Conservation (phyloP, 1,140 invertebrate species). For the Venturia canescens region DNA sequence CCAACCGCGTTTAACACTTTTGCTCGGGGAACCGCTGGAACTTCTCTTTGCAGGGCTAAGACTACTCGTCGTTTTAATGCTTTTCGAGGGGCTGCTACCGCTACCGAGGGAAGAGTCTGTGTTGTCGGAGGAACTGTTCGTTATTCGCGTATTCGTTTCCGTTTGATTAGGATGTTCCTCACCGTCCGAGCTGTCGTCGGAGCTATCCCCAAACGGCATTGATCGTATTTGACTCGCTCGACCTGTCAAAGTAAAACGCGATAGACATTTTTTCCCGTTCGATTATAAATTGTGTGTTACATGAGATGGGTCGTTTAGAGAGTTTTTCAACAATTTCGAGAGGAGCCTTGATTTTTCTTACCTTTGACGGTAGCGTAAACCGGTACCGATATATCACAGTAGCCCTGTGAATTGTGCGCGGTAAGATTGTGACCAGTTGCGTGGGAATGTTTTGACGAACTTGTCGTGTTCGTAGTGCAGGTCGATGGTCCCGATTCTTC, state of each 20-base stretch:
- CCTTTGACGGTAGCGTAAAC: constrained; percentile 98
- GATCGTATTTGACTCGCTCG: constrained; percentile 96
- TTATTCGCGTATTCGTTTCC: constrained; percentile 77
- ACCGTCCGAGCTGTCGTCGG: constrained; percentile 95
- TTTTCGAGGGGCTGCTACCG: constrained; percentile 89
- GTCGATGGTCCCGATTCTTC: constrained; percentile 73
- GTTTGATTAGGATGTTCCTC: constrained; percentile 82
- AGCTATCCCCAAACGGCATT: constrained; percentile 97
- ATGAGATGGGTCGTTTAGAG: no score
- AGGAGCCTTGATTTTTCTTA: constrained; percentile 74
- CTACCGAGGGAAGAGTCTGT: constrained; percentile 79
- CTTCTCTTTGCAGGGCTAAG: constrained; percentile 90
- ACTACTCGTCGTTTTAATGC: constrained; percentile 89
- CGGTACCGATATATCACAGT: constrained; percentile 92
- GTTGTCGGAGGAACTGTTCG: constrained; percentile 76
- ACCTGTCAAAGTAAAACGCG: constrained; percentile 75
- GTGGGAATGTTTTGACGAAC: constrained; percentile 75
- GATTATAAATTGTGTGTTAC: no score
- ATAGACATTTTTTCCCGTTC: no score
- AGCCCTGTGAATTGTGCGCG: constrained; percentile 79
- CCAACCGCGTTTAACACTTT: constrained; percentile 79
- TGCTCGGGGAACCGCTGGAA: constrained; percentile 89
- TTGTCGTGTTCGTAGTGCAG: constrained; percentile 70
- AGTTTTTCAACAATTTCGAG: no score
- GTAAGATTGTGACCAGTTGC: constrained; percentile 72